phyloP scores from a whole-genome alignment of 1,140 invertebrate genomes.

The Bombus difficillimus region DNA sequence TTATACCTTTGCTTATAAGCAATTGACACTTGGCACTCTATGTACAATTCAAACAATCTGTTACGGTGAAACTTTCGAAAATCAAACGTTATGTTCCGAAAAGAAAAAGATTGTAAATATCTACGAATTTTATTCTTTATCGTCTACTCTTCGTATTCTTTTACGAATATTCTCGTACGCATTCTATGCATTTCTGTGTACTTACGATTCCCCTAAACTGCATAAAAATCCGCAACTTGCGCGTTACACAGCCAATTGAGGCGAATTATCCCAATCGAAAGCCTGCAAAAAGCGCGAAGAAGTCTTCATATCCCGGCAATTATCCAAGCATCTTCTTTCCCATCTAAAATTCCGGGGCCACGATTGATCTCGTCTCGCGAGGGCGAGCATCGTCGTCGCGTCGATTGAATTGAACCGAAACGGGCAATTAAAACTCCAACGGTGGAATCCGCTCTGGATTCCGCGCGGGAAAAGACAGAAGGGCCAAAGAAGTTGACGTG shows the following conservation, averaged over 20 bases:
- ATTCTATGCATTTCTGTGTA: no score
- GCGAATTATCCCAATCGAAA: not conserved
- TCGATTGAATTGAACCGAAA: slow-evolving; percentile 45
- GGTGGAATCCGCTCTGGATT: slow-evolving; percentile 45
- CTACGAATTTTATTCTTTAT: not conserved
- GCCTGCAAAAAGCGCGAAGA: not conserved
- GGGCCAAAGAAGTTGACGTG: slow-evolving; percentile 36
- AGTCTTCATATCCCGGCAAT: slow-evolving; percentile 29
- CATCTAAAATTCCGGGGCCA: slow-evolving; percentile 30
- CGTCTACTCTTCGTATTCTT: no score
- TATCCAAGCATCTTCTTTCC: not conserved
- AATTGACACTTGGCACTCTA: no score
- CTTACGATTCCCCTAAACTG: no score
- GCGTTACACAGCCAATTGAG: not conserved
- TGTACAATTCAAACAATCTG: no score
- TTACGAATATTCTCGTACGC: no score
- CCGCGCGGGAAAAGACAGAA: slow-evolving; percentile 25
- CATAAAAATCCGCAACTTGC: not conserved
- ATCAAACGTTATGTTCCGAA: not conserved
- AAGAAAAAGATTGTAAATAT: not conserved
- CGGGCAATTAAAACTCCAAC: slow-evolving; percentile 49
- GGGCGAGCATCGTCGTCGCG: slow-evolving; percentile 35
- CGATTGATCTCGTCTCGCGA: slow-evolving; percentile 26
- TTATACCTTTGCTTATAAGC: no score
- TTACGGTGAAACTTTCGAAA: not conserved